phyloP scores from a whole-genome alignment of 2,888 invertebrate species.

The Ptychoptera contaminata region DNA sequence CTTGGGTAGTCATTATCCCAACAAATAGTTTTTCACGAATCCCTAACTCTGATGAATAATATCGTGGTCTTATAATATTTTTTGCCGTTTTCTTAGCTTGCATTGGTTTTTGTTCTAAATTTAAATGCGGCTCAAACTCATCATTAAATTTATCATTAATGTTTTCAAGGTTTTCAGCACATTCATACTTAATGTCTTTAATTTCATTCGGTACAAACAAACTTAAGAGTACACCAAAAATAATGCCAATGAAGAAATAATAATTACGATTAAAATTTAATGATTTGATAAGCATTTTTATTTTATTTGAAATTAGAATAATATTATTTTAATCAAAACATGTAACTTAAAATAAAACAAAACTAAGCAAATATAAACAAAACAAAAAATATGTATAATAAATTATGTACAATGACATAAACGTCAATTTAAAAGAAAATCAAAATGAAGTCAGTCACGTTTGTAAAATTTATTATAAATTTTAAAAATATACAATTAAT shows the following conservation, averaged over 20 bases:
- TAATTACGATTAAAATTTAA: conserved; percentile 23
- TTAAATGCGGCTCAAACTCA: conserved; percentile 31
- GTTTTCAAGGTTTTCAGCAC: conserved; percentile 27
- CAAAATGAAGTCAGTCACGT: not conserved
- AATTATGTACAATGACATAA: not conserved
- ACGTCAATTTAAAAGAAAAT: not conserved
- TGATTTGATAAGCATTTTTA: not conserved
- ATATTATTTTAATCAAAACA: not conserved
- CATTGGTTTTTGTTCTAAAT: conserved; percentile 30
- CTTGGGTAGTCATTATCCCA: conserved; percentile 65
- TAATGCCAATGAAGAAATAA: conserved; percentile 27
- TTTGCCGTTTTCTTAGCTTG: conserved; percentile 33
- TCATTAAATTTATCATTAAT: conserved; percentile 28
- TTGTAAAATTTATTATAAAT: no score
- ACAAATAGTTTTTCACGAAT: conserved; percentile 80
- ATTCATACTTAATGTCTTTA: conserved; percentile 29
- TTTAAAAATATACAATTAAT: no score
- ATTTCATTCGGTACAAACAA: conserved; percentile 26
- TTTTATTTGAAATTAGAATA: not conserved
- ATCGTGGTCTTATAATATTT: conserved; percentile 67
- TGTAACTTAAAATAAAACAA: not conserved
- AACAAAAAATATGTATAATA: not conserved
- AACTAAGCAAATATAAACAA: not conserved
- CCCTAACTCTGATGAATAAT: conserved; percentile 89
- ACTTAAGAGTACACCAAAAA: conserved; percentile 26